These are phyloP conservation scores for Mythimna vitellina DNA, from an alignment of 2,888 invertebrate species.

Conservation along the genomic window DNA sequence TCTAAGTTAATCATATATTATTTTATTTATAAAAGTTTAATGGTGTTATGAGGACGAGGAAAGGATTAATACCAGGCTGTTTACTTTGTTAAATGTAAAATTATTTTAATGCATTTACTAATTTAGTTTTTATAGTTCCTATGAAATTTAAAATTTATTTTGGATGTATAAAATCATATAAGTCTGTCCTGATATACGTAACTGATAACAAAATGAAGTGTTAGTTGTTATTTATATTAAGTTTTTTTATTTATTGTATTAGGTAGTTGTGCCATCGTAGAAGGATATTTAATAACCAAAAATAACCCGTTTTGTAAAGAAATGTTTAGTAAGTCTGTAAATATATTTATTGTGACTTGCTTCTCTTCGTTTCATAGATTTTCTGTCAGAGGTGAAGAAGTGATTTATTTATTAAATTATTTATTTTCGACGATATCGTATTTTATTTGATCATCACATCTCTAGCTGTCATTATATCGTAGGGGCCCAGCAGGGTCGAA, in stretches of 20 bases:
- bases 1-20: background rate
- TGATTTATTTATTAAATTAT: slow-evolving; percentile 36
- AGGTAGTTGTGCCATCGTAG: slow-evolving; percentile 62
- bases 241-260: slow-evolving; percentile 13
- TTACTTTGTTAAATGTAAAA: slow-evolving; percentile 1
- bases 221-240: slow-evolving; percentile 3
- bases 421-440: background rate
- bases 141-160: slow-evolving; percentile 16
- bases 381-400: background rate
- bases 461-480: background rate
- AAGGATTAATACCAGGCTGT: background rate
- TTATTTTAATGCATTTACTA: background rate
- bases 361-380: slow-evolving; percentile 7
- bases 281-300: slow-evolving; percentile 45
- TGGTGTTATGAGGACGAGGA: background rate
- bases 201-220: background rate
- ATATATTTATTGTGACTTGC: slow-evolving; percentile 14
- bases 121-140: slow-evolving; percentile 45
- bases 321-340: slow-evolving; percentile 13
- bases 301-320: slow-evolving; percentile 36
- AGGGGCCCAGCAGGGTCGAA: too few species aligned
- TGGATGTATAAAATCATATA: background rate
- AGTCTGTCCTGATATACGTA: slow-evolving; percentile 32
- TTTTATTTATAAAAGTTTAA: background rate
- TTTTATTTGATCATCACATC: slow-evolving; percentile 6